Percentiles rank a stretch among this genome's conserved stretches.
These are phyloP conservation scores for Tenualosa ilisha DNA, from an alignment of 2,797 vertebrate species.

Conservation along the genomic window DNA sequence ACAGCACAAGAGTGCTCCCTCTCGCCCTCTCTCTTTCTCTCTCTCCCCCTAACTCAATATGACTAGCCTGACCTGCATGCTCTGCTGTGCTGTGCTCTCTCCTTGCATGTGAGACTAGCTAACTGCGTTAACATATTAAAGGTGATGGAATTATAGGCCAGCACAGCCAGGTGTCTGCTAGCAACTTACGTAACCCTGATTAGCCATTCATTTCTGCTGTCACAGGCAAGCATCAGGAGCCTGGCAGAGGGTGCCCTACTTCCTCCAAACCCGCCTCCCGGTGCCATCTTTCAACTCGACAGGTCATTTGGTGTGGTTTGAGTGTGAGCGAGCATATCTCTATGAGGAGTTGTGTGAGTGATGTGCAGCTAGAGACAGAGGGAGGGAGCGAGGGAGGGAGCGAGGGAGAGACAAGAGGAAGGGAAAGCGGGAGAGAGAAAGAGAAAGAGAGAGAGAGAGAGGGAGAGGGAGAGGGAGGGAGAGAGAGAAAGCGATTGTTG, in stretches of 20 bases:
- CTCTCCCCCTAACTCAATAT: neutral
- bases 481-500: neutral
- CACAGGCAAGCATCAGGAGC: neutral
- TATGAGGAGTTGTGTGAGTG: neutral
- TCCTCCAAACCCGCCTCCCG: no score
- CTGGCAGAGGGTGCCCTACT: neutral
- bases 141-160: neutral
- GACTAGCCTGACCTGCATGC: neutral
- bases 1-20: neutral
- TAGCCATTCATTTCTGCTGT: neutral
- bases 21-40: no score
- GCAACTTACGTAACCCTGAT: neutral
- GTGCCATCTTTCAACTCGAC: neutral
- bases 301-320: neutral
- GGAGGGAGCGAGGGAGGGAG: neutral
- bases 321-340: neutral
- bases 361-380: neutral
- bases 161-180: neutral
- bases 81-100: neutral
- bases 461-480: no score
- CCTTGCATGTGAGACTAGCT: neutral
- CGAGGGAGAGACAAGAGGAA: constrained; percentile 8
- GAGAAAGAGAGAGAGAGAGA: constrained; percentile 32
- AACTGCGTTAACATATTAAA: neutral
- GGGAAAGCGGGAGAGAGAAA: constrained; percentile 38